Base-by-base conservation (phyloP, 2,113 vertebrate species). In the Heterochromis multidens region DNA sequence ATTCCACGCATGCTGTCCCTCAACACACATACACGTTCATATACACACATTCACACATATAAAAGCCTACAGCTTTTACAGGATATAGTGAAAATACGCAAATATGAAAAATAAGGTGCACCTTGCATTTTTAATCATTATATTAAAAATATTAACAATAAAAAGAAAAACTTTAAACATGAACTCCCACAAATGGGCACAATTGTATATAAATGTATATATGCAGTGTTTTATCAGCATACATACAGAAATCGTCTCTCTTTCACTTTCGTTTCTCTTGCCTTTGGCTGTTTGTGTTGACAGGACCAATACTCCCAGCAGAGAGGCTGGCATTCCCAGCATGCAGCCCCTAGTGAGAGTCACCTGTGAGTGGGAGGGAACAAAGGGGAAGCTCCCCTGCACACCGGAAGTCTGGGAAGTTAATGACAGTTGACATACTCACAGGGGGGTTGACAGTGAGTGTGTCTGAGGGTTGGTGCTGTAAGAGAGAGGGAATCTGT, bases 1-100 rank as follows among this genome's bases (percentile, higher is more conserved):
- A 99, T 99, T 99, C 98, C 97, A 93, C 94, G 88, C 96, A 97
- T 95, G 95, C 94, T 96, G 95, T 93, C 95, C 95, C 60, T 67
- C 62, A 27, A 40, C 60, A 33, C 19, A 29, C 14, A 21, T 40
- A 63, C 78, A 83, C 29, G 59, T 62, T 52, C 70, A 62, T 59
- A 46, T 61, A 81, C 60, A 62, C 25, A 74, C 46, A 52, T 29
- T 31, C 10, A 74, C 46, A 54, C 46, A 4, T 31, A 33, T 74
- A 74, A 74, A 74, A 74, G 19, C 27, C 4, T 0, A 52, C 43
- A 31, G 43, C 11, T 8, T 54, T 74, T 74, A 54, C 46, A 52
- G 27, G 70, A n/a, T 14, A 54, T 8, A 54, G 46, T 6, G 27
- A 74, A 74, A 54, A 54, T 74, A 74, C 2, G 2, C 11, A 74